Evolutionary conservation across 1,140 invertebrate species (phyloP), one percentile per base, ranked within the genome.

Genomic region (Aphidius ervi): DNA sequence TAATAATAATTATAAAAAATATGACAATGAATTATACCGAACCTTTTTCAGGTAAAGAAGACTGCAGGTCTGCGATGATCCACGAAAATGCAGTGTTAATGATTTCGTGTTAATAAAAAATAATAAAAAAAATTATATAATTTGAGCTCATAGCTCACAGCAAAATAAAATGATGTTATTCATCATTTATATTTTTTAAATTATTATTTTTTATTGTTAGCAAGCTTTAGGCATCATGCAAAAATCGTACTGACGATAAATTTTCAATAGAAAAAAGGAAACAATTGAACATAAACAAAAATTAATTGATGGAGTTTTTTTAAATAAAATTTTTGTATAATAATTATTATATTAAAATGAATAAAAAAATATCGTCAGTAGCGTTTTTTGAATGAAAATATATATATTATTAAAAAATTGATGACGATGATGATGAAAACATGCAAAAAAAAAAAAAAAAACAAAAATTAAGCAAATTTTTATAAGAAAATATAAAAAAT

Each of bases 61-160:
- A 74, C 81, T 81, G 84, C 83, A 78, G 82, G 83, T 84, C 85
- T 87, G 82, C 68, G 65, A 69, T 67, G 71, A 78, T 78, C 78
- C 69, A 77, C 71, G 74, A 73, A 68, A 16, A 76, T 73, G 75
- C 67, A 74, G 64, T 71, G 68, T 78, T 71, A 73, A 74, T 69
- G 68, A 71, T 70, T 67, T 71, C 61, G 72, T 64, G 65, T 71
- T 73, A 46, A 63, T 66, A 68, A 31, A 31, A 31, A 31, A 31
- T 31, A 31, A 31, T 4, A 31, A 16, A 16, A 39, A 54, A 6
- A 54, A 54, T 40, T 54, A 9, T 43, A 10, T 8, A 40, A 5
- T n/a, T 8, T 59, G 67, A 74, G 72, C 70, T 67, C 74, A 71
- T 71, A 76, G 74, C 75, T 77, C 73, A 73, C 74, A 77, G 71